phyloP scores from a whole-genome alignment of 37 sponge, comb jelly and placozoan species.

The Halichondria panicea region DNA sequence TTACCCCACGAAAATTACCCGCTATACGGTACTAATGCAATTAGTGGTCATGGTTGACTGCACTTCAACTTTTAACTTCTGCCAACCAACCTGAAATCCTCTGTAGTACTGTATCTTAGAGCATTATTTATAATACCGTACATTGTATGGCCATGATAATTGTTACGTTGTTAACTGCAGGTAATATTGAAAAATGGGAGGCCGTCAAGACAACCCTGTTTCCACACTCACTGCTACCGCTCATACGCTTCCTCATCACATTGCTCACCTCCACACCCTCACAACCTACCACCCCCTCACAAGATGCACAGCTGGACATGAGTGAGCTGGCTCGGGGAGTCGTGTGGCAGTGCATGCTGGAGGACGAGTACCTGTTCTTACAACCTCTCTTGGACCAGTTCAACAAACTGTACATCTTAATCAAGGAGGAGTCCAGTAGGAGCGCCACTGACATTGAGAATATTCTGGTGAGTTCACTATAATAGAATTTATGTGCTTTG shows the following conservation, averaged over 20 bases:
- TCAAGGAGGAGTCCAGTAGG: slow-evolving; percentile 6
- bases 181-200: slow-evolving; percentile 30
- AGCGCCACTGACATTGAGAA: neutral
- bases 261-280: slow-evolving; percentile 9
- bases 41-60: too few species aligned
- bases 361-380: slow-evolving; percentile 73
- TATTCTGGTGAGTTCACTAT: slow-evolving; percentile 9
- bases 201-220: slow-evolving; percentile 45
- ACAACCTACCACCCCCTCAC: neutral
- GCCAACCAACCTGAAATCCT: too few species aligned
- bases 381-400: slow-evolving; percentile 61
- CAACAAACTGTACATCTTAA: slow-evolving; percentile 31
- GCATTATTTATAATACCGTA: too few species aligned
- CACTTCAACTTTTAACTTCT: too few species aligned
- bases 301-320: neutral
- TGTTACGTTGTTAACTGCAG: too few species aligned
- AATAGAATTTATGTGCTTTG: neutral
- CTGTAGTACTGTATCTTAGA: too few species aligned
- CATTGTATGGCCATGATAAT: too few species aligned
- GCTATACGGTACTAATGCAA: too few species aligned
- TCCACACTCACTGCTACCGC: slow-evolving; percentile 43
- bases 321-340: slow-evolving; percentile 36
- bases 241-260: slow-evolving; percentile 42
- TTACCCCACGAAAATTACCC: too few species aligned
- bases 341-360: slow-evolving; percentile 71